These are phyloP conservation scores for Nycticorax nycticorax DNA, from an alignment of 2,113 vertebrate genomes.

Conservation along the genomic window DNA sequence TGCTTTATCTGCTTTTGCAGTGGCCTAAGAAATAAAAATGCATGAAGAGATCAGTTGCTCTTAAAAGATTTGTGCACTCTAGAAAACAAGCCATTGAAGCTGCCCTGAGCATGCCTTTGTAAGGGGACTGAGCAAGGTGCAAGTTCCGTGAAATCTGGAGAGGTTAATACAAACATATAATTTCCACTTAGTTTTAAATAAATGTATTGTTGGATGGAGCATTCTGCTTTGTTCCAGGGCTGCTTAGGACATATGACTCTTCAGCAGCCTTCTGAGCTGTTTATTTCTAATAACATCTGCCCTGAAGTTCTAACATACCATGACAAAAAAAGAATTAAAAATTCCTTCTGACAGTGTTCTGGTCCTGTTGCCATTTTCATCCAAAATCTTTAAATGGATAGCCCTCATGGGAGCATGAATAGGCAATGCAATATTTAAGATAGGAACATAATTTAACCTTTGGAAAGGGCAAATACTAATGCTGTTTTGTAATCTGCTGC, in stretches of 20 bases:
- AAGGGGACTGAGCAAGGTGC: neutral
- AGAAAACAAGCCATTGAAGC: neutral
- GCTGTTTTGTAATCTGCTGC: constrained; percentile 14
- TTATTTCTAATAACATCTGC: neutral
- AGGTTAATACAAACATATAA: neutral
- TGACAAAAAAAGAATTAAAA: neutral
- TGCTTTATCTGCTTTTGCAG: neutral
- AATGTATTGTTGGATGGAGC: neutral
- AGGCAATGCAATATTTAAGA: neutral
- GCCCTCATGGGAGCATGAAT: neutral
- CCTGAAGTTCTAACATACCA: neutral
- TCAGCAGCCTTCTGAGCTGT: neutral
- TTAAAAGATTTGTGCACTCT: neutral
- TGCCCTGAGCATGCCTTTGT: neutral
- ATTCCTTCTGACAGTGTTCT: neutral
- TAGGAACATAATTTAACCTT: constrained; percentile 8
- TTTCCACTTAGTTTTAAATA: neutral
- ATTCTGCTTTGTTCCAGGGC: neutral
- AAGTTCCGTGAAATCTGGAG: neutral
- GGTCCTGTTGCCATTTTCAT: neutral
- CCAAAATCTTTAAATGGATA: neutral
- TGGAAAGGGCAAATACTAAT: constrained; percentile 30
- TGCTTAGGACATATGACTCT: neutral
- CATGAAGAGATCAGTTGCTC: neutral
- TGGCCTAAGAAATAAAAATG: neutral